Conservation (phyloP, 2,888 invertebrate genomes). For the Scaptomyza reducta region DNA sequence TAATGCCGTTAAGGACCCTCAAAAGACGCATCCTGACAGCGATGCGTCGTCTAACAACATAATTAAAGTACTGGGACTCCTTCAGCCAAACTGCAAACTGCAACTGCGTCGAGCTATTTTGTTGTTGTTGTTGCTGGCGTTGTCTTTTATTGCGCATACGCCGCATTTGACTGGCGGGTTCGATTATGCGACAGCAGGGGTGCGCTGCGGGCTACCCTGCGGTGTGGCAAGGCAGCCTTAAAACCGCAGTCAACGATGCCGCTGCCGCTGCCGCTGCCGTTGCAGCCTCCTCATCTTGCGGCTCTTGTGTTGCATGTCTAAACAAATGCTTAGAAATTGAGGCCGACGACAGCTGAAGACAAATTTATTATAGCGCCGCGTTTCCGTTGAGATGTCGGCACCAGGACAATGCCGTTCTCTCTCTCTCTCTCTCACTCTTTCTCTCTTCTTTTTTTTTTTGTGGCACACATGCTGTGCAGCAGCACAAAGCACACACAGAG, state of each 20-base stretch:
- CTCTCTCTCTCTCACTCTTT: not conserved
- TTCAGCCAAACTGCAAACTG: no score
- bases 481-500: constrained; percentile 19
- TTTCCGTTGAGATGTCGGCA: constrained; percentile 42
- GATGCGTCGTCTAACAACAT: constrained; percentile 63
- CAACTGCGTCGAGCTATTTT: not conserved
- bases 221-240: constrained; percentile 35
- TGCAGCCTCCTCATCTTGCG: not conserved
- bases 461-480: constrained; percentile 47
- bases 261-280: not conserved
- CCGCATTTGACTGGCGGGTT: constrained; percentile 43
- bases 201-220: constrained; percentile 31
- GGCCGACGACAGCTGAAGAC: constrained; percentile 74
- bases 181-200: constrained; percentile 36
- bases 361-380: constrained; percentile 67
- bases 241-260: constrained; percentile 2
- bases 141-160: constrained; percentile 59
- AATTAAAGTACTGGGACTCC: constrained; percentile 41
- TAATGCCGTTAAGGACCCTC: constrained; percentile 14
- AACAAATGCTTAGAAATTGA: constrained; percentile 75
- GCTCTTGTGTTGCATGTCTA: constrained; percentile 60
- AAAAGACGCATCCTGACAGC: constrained; percentile 59
- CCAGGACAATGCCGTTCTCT: constrained; percentile 50
- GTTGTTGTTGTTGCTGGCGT: not conserved
- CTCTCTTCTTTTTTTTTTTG: not conserved